Percentiles rank a stretch among this genome's conserved stretches.
Evolutionary conservation across 2,888 invertebrate genomes (phyloP).

Genomic region (Chironomus tentans): DNA sequence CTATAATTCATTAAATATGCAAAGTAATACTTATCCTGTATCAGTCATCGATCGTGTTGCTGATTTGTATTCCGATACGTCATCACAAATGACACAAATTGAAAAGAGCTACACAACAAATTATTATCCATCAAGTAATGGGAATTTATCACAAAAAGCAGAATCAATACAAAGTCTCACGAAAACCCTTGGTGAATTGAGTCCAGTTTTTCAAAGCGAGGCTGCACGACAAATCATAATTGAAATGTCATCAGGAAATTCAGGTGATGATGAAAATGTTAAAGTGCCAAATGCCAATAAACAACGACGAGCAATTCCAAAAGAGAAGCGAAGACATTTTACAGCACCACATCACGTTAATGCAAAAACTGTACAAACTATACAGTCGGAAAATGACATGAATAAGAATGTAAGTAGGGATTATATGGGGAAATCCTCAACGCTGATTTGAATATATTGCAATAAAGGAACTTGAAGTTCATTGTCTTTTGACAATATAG

Average conservation of each 20-base stretch:
- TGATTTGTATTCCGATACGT: slow-evolving; percentile 8
- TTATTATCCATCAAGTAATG: not conserved
- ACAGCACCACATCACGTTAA: slow-evolving; percentile 74
- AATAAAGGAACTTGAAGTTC: too few species aligned
- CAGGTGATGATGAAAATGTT: slow-evolving; percentile 38
- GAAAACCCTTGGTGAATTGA: slow-evolving; percentile 48
- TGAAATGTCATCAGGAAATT: slow-evolving; percentile 55
- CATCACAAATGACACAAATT: not conserved
- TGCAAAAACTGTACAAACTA: slow-evolving; percentile 51
- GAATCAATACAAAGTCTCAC: slow-evolving; percentile 41
- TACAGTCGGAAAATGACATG: slow-evolving; percentile 45
- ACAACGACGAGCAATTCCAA: slow-evolving; percentile 62
- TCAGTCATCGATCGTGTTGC: slow-evolving; percentile 35
- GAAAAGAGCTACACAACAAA: slow-evolving; percentile 4
- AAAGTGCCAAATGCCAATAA: slow-evolving; percentile 49
- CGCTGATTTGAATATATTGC: too few species aligned
- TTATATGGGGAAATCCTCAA: slow-evolving; percentile 1
- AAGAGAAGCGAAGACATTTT: slow-evolving; percentile 75
- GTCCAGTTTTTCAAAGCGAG: slow-evolving; percentile 77
- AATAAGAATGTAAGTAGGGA: slow-evolving; percentile 40
- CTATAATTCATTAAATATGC: slow-evolving; percentile 28
- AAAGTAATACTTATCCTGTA: slow-evolving; percentile 30
- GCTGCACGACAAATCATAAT: slow-evolving; percentile 79
- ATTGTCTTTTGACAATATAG: too few species aligned
- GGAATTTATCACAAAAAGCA: slow-evolving; percentile 34